Evolutionary conservation across 1,140 invertebrate species (phyloP), one percentile per base, ranked within the genome.

Genomic region (Drosophila suzukii): DNA sequence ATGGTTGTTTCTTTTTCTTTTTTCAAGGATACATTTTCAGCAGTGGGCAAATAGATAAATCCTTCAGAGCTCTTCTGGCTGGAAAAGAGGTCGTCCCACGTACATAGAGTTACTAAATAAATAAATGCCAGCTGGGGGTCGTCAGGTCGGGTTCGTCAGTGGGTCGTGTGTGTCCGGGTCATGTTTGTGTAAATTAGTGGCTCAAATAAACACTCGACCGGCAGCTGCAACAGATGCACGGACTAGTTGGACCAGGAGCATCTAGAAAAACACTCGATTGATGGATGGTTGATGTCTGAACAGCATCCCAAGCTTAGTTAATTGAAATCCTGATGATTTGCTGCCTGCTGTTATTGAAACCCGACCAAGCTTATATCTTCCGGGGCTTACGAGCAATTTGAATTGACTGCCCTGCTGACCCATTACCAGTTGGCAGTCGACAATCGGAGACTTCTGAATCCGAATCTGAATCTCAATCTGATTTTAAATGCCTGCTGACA

Each of bases 41-140:
- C 56, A 49, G 38, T 70, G 49, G 75, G 56, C 56, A 68, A 77
- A 77, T 77, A 77, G 74, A 77, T 77, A 77, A 76, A 67, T 76
- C 73, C 61, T 51, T 54, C 61, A 59, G 61, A 32, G 41, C 38
- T 39, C 17, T n/a, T 30, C n/a, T 27, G 30, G 36, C 34, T 43
- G 70, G 17, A 56, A 38, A 36, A 56, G 51, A 44, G 59, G 44
- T 54, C 55, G 51, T 10, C 38, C 72, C 36, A 76, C 73, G 59
- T 76, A 67, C 73, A 55, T 76, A 67, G 62, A 67, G 73, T 85
- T 67, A 81, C 68, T 83, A 83, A 72, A 75, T 81, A 84, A 77
- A 65, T 83, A 75, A 67, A 66, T 77, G 65, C 36, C 75, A 51
- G 50, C 54, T 60, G 54, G 56, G 50, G 63, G 44, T 77, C 58